Percentiles rank a stretch among this genome's conserved stretches.
phyloP scores from a whole-genome alignment of 2,888 invertebrate species.

The Gisinianus flammeolus region DNA sequence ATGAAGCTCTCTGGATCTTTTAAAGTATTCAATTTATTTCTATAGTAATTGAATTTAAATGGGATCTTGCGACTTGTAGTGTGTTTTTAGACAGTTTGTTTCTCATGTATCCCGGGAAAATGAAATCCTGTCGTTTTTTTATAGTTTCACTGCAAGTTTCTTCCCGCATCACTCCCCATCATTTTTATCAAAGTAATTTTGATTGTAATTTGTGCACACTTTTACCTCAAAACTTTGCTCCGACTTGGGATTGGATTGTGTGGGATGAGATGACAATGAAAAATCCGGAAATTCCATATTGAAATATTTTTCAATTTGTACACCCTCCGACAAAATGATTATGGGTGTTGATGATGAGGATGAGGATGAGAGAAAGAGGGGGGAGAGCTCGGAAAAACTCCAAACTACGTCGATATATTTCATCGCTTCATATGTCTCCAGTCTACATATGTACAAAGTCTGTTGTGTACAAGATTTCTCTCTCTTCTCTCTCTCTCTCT shows the following conservation, averaged over 20 bases:
- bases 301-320: conserved; percentile 21
- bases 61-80: no score
- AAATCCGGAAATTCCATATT: conserved; percentile 17
- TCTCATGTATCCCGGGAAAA: no score
- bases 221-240: no score
- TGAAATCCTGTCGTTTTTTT: no score
- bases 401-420: background rate
- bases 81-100: no score
- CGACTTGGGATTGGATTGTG: background rate
- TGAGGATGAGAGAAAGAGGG: conserved; percentile 14
- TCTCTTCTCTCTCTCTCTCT: background rate
- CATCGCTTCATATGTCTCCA: conserved; percentile 12
- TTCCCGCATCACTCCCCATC: no score
- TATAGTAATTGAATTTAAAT: no score
- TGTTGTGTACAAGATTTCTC: conserved; percentile 29
- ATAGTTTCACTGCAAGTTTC: no score
- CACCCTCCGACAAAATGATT: conserved; percentile 21
- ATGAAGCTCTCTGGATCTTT: no score
- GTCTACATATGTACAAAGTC: conserved; percentile 6
- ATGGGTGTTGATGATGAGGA: conserved; percentile 33
- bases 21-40: no score
- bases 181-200: no score
- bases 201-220: no score
- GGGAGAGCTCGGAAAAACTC: conserved; percentile 14
- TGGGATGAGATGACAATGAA: background rate